Evolutionary conservation across 2,113 vertebrate species (phyloP).

Genomic region (Clupea harengus): DNA sequence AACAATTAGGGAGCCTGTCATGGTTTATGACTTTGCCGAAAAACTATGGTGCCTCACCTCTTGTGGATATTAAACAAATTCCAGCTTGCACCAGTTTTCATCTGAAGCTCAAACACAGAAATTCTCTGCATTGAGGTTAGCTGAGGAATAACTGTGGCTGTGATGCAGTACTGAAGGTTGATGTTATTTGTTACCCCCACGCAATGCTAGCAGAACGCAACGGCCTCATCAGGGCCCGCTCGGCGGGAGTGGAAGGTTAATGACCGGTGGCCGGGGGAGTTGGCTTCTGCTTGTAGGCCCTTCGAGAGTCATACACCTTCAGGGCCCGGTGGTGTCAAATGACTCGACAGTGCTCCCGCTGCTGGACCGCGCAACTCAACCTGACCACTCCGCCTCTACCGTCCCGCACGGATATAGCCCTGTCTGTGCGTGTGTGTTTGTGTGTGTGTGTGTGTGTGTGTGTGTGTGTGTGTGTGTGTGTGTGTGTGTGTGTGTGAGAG

Average conservation of each 20-base stretch:
- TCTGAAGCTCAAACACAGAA: background rate
- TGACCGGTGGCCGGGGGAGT: constrained; percentile 27
- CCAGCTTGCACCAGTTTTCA: background rate
- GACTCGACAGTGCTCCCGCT: background rate
- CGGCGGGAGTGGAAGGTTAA: constrained; percentile 28
- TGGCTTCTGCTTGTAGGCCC: constrained; percentile 10
- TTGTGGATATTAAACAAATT: constrained; percentile 9
- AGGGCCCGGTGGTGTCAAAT: constrained; percentile 19
- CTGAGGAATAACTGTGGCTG: background rate
- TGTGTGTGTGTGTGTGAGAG: background rate
- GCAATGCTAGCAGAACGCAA: background rate
- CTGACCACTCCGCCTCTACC: background rate
- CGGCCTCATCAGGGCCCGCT: constrained; percentile 16
- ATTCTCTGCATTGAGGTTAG: background rate
- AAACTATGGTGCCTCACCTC: background rate
- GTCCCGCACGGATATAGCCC: background rate
- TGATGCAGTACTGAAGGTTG: background rate
- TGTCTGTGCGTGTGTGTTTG: background rate
- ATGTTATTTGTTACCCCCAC: background rate
- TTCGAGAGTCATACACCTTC: constrained; percentile 15
- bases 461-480: background rate
- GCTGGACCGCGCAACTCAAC: background rate
- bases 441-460: no score
- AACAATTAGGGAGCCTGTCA: background rate
- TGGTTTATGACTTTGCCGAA: background rate